These are phyloP conservation scores for Hydractinia echinata DNA, from an alignment of 30 jellyfish, hydroid and myxozoan species.

Conservation along the genomic window DNA sequence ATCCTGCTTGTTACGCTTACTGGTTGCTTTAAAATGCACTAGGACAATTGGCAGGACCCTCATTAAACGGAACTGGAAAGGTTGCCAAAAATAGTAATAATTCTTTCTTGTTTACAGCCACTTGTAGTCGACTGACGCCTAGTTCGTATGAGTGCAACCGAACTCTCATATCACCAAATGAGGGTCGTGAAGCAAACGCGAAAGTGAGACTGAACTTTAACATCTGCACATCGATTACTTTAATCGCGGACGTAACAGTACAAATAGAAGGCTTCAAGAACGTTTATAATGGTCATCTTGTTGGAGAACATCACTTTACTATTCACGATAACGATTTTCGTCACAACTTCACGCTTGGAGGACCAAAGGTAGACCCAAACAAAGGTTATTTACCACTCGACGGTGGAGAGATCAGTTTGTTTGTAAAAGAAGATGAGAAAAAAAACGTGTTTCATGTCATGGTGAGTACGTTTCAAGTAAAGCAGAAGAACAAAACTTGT, in stretches of 20 bases:
- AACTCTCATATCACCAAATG: background rate
- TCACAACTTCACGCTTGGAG: slow-evolving; percentile 1
- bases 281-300: background rate
- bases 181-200: background rate
- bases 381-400: slow-evolving; percentile 30
- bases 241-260: slow-evolving; percentile 4
- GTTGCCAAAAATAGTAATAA: too few relatives aligned
- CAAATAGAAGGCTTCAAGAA: slow-evolving; percentile 16
- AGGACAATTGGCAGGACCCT: too few relatives aligned
- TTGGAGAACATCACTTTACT: slow-evolving; percentile 1
- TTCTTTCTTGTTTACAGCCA: too few relatives aligned
- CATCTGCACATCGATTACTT: background rate
- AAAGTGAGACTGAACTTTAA: background rate
- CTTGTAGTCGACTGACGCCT: slow-evolving; percentile 2
- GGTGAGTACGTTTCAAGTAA: slow-evolving; percentile 13
- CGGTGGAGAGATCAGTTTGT: slow-evolving; percentile 42
- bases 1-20: too few relatives aligned
- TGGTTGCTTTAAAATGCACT: too few relatives aligned
- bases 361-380: background rate
- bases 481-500: too few relatives aligned
- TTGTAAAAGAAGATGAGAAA: slow-evolving; percentile 8
- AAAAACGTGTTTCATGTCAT: slow-evolving; percentile 25
- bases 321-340: slow-evolving; percentile 6
- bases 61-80: too few relatives aligned
- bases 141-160: background rate